Base-by-base conservation (phyloP, 2,113 vertebrate genomes). In the Uropsilus gracilis region DNA sequence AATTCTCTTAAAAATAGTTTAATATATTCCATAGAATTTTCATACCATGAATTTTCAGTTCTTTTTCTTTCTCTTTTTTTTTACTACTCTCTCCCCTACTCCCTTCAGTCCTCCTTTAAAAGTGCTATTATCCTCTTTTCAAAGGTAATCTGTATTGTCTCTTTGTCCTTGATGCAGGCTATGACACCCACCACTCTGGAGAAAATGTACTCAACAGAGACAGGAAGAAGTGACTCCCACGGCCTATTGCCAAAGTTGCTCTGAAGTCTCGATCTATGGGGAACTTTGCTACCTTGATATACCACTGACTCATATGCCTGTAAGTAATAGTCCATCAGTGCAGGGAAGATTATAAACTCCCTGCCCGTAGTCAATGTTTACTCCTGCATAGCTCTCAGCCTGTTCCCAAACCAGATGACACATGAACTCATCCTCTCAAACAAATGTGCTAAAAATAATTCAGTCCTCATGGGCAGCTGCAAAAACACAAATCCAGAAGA, bases 371-470 rank as follows among this genome's bases (percentile, higher is more conserved):
- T 48, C 46, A 64, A 9, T 71, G n/a, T 77, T 91, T 76, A 83
- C 37, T 64, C 32, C 5, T 63, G 20, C 18, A 77, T 77, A 69
- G 39, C 48, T 32, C 68, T 91, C 69, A 81, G 59, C 26, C 39
- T 39, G 37, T n/a, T 77, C 53, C 77, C 77, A 84, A 94, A 84
- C 72, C 39, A 80, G 50, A 85, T 57, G 71, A 81, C 68, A 46
- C 14, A n/a, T 39, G 42, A 91, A 91, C 48, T 73, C 50, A 87
- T 66, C 39, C 66, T 64, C 39, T 72, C 37, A 84, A 94, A 94
- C 16, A 18, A 72, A 57, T 8, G n/a, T 78, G 64, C n/a, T 50
- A 26, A 88, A 86, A 90, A 81, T 61, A 26, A 77, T 34, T 90
- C 78, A 57, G 77, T 66, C 46, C 26, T 84, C 57, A 44, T 7